Percentiles rank a stretch among this genome's conserved stretches.
These are phyloP conservation scores for Prochilodus magdalenae DNA, from an alignment of 2,113 vertebrate species.

Conservation along the genomic window DNA sequence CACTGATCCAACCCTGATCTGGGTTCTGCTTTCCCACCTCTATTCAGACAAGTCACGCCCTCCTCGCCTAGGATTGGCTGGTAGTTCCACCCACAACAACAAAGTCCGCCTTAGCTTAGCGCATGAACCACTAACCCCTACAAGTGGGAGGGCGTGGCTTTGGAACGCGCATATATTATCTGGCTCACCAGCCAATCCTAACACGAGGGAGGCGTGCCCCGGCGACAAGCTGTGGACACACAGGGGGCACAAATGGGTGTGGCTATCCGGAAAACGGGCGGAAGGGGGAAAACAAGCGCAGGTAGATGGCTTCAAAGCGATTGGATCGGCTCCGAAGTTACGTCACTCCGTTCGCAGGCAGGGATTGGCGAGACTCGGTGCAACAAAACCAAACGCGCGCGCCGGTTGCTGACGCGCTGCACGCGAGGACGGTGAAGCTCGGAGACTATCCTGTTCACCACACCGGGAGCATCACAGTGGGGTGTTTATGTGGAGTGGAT, in stretches of 20 bases:
- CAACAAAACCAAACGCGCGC: neutral
- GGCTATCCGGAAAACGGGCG: neutral
- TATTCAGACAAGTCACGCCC: neutral
- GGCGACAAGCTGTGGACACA: too few relatives aligned
- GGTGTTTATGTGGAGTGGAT: too few relatives aligned
- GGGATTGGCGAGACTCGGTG: neutral
- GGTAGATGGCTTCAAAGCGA: conserved; percentile 8
- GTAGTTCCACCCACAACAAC: too few relatives aligned
- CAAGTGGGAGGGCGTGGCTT: too few relatives aligned
- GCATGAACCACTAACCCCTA: too few relatives aligned
- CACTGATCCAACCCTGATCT: neutral
- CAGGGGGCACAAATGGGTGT: neutral
- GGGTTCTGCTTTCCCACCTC: neutral
- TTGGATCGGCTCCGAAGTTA: conserved; percentile 34
- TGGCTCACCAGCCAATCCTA: neutral
- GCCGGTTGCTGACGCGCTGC: neutral
- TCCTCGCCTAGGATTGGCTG: neutral
- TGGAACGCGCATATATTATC: too few relatives aligned
- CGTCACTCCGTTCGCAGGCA: neutral
- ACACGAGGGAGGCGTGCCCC: too few relatives aligned
- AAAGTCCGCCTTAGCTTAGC: too few relatives aligned
- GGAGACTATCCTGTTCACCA: neutral
- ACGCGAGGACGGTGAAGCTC: neutral
- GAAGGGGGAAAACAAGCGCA: neutral
- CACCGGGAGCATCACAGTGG: neutral